phyloP scores from a whole-genome alignment of 2,797 vertebrate genomes.

The Podargus strigoides region DNA sequence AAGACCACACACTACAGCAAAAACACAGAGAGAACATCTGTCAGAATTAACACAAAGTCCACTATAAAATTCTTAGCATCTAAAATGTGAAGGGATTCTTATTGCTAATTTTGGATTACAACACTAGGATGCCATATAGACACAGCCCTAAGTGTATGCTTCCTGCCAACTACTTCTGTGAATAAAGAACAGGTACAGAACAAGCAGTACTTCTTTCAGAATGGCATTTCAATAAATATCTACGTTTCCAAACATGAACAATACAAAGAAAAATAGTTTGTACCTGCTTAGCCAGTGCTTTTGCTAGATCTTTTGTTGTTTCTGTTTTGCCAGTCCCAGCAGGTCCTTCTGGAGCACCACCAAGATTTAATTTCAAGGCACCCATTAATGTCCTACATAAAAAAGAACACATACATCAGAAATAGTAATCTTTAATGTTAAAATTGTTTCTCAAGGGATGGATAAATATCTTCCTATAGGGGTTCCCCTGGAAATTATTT shows the following conservation, averaged over 20 bases:
- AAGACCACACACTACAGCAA: constrained; percentile 89
- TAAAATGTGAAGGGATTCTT: not conserved
- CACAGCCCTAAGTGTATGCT: not conserved
- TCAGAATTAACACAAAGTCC: not conserved
- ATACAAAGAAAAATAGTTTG: not conserved
- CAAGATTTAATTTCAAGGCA: constrained; percentile 90
- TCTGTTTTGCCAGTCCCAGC: constrained; percentile 97
- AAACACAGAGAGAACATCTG: not conserved
- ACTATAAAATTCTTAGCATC: not conserved
- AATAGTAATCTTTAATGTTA: not conserved
- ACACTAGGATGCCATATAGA: not conserved
- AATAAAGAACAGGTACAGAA: not conserved
- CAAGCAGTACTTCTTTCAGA: not conserved
- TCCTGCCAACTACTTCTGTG: not conserved
- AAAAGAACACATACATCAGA: not conserved
- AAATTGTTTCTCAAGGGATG: not conserved
- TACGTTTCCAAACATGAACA: not conserved
- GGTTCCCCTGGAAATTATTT: not conserved
- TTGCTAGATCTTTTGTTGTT: constrained; percentile 95
- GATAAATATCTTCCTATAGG: not conserved
- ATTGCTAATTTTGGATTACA: not conserved
- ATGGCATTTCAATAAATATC: not conserved
- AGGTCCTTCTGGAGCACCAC: constrained; percentile 93
- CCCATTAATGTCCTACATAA: constrained; percentile 89
- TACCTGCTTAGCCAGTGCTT: constrained; percentile 98